These are phyloP conservation scores for Drosophila pseudoananassae DNA, from an alignment of 1,140 invertebrate species.

Conservation along the genomic window DNA sequence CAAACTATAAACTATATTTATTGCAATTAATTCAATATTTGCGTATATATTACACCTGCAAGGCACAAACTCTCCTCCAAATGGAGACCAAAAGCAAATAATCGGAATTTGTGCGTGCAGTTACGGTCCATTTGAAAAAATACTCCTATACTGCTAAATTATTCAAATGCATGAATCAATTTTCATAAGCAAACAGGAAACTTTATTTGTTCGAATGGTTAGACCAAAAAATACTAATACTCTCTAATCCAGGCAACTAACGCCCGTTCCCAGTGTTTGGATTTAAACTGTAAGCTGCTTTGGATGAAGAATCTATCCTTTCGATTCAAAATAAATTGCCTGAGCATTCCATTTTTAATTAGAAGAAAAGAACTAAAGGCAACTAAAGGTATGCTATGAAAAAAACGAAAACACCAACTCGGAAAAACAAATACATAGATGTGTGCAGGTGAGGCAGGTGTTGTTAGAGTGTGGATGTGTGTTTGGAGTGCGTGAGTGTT, in stretches of 20 bases:
- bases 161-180: slow-evolving; percentile 75
- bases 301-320: background rate
- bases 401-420: slow-evolving; percentile 23
- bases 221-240: slow-evolving; percentile 13
- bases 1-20: slow-evolving; percentile 37
- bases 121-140: slow-evolving; percentile 43
- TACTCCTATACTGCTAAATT: slow-evolving; percentile 49
- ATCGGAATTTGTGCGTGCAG: slow-evolving; percentile 13
- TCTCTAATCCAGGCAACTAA: background rate
- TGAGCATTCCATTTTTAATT: slow-evolving; percentile 63
- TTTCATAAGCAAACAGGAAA: slow-evolving; percentile 59
- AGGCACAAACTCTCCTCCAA: slow-evolving; percentile 46
- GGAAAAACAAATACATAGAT: slow-evolving; percentile 28
- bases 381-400: slow-evolving; percentile 71
- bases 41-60: slow-evolving; percentile 65
- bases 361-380: slow-evolving; percentile 38
- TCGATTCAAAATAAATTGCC: slow-evolving; percentile 9
- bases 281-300: background rate
- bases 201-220: slow-evolving; percentile 34
- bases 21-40: slow-evolving; percentile 71
- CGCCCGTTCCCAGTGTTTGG: background rate
- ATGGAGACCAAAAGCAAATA: slow-evolving; percentile 49
- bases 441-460: slow-evolving; percentile 4
- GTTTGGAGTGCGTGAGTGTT: slow-evolving; percentile 30
- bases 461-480: slow-evolving; percentile 1